phyloP scores from a whole-genome alignment of 1,140 invertebrate genomes.

The Lordiphosa collinella region DNA sequence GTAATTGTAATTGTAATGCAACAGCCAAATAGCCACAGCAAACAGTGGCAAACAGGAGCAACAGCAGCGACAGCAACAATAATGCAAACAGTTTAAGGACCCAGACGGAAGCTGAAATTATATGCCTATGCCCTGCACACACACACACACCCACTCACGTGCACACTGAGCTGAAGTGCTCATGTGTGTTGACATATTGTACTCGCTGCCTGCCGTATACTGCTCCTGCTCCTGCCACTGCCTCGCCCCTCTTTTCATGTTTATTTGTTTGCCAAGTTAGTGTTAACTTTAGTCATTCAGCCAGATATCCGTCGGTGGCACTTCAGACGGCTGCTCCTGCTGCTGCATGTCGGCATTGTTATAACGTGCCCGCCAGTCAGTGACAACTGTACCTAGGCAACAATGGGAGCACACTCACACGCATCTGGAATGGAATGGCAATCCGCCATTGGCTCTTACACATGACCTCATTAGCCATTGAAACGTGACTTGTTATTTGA shows the following conservation, averaged over 20 bases:
- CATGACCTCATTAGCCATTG: slow-evolving; percentile 78
- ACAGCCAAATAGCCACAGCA: slow-evolving; percentile 50
- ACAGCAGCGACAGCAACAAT: slow-evolving; percentile 47
- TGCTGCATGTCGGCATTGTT: slow-evolving; percentile 66
- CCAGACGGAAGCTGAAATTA: slow-evolving; percentile 71
- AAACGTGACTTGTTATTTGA: slow-evolving; percentile 78
- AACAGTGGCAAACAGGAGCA: slow-evolving; percentile 22
- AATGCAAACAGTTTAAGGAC: slow-evolving; percentile 71
- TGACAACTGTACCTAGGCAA: slow-evolving; percentile 65
- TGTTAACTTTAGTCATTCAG: slow-evolving; percentile 78
- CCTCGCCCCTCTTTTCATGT: slow-evolving; percentile 54
- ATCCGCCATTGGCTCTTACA: slow-evolving; percentile 67
- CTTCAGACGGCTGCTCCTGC: slow-evolving; percentile 45
- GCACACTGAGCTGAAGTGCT: slow-evolving; percentile 33
- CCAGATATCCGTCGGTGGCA: slow-evolving; percentile 70
- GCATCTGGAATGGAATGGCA: slow-evolving; percentile 19
- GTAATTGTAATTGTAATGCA: slow-evolving; percentile 77
- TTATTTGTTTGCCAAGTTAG: slow-evolving; percentile 77
- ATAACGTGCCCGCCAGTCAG: slow-evolving; percentile 61
- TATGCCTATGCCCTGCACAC: slow-evolving; percentile 57
- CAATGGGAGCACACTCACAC: slow-evolving; percentile 36
- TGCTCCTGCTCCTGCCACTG: slow-evolving; percentile 9
- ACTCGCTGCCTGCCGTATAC: slow-evolving; percentile 12
- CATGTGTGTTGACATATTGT: slow-evolving; percentile 69
- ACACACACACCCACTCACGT: slow-evolving; percentile 11